Percentiles rank a stretch among this genome's conserved stretches.
Evolutionary conservation across 2,797 vertebrate genomes (phyloP).

Genomic region (Alosa sapidissima): DNA sequence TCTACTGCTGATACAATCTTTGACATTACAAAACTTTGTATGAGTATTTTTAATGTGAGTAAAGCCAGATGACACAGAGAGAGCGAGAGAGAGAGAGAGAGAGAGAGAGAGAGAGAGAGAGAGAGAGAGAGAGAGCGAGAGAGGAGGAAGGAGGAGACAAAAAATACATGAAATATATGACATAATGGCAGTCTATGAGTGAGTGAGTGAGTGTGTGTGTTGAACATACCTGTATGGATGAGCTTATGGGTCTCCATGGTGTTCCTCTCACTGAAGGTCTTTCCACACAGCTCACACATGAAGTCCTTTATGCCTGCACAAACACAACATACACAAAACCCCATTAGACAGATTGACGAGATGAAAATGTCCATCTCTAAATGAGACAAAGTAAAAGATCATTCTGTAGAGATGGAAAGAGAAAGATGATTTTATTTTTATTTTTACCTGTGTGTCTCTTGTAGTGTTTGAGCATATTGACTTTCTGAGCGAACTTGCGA

Average conservation of each 20-base stretch:
- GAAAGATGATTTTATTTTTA: not conserved
- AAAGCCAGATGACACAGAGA: too few species aligned
- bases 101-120: not conserved
- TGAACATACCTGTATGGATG: slow-evolving; percentile 74
- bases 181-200: not conserved
- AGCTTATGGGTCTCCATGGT: slow-evolving; percentile 94
- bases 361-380: too few species aligned
- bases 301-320: slow-evolving; percentile 94
- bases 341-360: too few species aligned
- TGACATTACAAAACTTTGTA: not conserved
- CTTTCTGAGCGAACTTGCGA: slow-evolving; percentile 96
- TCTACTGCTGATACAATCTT: not conserved
- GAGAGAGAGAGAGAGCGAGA: not conserved
- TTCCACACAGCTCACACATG: slow-evolving; percentile 98
- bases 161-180: too few species aligned
- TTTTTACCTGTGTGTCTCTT: slow-evolving; percentile 93
- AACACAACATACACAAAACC: not conserved
- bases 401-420: not conserved
- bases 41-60: too few species aligned
- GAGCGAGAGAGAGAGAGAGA: not conserved
- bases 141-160: not conserved
- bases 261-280: slow-evolving; percentile 96
- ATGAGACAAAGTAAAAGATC: too few species aligned
- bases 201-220: slow-evolving; percentile 79
- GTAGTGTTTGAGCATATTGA: slow-evolving; percentile 99